phyloP scores from a whole-genome alignment of 2,113 vertebrate genomes.

The Solenodon paradoxus region DNA sequence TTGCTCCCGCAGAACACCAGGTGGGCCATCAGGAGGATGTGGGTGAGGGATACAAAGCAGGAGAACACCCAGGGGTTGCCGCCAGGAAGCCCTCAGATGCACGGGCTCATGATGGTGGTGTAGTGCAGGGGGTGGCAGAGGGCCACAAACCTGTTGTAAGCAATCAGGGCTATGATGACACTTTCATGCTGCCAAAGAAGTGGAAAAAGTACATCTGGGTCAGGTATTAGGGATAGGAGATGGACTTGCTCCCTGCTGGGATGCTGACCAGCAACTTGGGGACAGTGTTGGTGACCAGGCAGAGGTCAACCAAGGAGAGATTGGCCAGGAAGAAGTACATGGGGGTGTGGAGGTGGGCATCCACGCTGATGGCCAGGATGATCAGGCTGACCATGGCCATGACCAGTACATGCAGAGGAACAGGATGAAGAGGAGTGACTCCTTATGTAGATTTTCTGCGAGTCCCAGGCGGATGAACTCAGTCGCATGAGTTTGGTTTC shows the following conservation, averaged over 20 bases:
- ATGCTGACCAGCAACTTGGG: slow-evolving; percentile 69
- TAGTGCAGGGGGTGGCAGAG: slow-evolving; percentile 75
- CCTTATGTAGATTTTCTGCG: slow-evolving; percentile 35
- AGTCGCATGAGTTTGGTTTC: too few species aligned
- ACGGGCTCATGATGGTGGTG: slow-evolving; percentile 56
- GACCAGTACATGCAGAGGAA: slow-evolving; percentile 66
- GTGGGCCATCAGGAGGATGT: slow-evolving; percentile 51
- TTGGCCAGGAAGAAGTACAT: slow-evolving; percentile 78
- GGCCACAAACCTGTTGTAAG: slow-evolving; percentile 72
- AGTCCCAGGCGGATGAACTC: slow-evolving; percentile 72
- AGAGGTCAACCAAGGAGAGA: slow-evolving; percentile 71
- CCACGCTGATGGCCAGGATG: slow-evolving; percentile 53
- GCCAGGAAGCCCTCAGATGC: slow-evolving; percentile 26
- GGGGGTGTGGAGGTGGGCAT: slow-evolving; percentile 64
- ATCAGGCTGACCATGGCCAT: slow-evolving; percentile 51
- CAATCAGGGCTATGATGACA: slow-evolving; percentile 74
- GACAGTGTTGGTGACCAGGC: slow-evolving; percentile 60
- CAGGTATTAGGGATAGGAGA: slow-evolving; percentile 67
- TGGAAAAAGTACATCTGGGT: slow-evolving; percentile 74
- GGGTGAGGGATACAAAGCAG: slow-evolving; percentile 62
- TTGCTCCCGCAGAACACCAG: slow-evolving; percentile 60
- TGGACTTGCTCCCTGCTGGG: slow-evolving; percentile 27
- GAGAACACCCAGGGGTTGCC: slow-evolving; percentile 50
- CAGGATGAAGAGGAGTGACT: slow-evolving; percentile 52
- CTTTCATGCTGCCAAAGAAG: slow-evolving; percentile 75